phyloP scores from a whole-genome alignment of 2,888 invertebrate species.

The Griposia aprilina region DNA sequence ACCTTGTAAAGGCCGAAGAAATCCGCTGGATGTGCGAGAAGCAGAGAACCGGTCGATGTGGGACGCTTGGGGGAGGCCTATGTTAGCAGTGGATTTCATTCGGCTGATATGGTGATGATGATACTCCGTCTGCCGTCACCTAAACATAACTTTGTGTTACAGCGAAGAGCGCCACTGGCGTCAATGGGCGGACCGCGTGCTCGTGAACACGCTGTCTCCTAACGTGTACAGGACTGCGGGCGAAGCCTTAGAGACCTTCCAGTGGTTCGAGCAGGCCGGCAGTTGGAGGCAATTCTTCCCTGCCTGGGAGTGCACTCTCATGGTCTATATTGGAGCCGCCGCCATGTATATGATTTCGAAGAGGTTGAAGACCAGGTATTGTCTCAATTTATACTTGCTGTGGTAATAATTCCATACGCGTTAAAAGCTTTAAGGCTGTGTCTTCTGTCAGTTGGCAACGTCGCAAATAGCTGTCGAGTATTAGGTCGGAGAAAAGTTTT shows the following conservation, averaged over 20 bases:
- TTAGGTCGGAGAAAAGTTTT: background rate
- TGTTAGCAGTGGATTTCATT: background rate
- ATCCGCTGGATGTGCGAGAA: no score
- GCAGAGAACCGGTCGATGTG: background rate
- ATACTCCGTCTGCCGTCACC: background rate
- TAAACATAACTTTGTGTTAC: conserved; percentile 64
- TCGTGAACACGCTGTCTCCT: conserved; percentile 98
- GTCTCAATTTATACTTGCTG: conserved; percentile 1
- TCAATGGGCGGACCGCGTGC: conserved; percentile 97
- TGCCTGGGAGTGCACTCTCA: conserved; percentile 95
- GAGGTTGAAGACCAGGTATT: conserved; percentile 94
- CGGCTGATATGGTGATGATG: background rate
- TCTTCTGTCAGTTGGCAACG: background rate
- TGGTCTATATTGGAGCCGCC: conserved; percentile 97
- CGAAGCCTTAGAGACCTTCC: conserved; percentile 97
- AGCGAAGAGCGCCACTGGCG: conserved; percentile 99
- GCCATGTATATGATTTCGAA: conserved; percentile 99
- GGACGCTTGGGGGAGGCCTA: background rate
- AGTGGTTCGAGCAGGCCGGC: conserved; percentile 98
- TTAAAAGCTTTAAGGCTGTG: background rate
- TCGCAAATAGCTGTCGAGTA: background rate
- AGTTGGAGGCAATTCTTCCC: conserved; percentile 98
- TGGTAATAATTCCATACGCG: no score
- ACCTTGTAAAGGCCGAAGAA: background rate
- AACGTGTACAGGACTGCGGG: conserved; percentile 97